Evolutionary conservation across 1,140 invertebrate genomes (phyloP).

Genomic region (Scaptomyza graminum): DNA sequence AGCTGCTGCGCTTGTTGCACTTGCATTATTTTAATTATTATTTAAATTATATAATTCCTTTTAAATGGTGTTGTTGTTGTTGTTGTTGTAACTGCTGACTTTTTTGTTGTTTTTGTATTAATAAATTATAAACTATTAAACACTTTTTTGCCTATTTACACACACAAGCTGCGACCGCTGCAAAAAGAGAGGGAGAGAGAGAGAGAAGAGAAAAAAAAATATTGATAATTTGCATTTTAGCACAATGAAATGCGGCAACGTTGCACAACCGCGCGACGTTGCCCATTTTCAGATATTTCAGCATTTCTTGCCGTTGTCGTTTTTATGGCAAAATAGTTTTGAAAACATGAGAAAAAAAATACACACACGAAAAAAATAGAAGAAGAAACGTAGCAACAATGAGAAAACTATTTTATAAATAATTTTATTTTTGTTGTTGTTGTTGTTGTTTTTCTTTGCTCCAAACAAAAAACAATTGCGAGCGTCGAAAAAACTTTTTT

Average conservation of each 20-base stretch:
- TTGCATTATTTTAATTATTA: slow-evolving; percentile 5
- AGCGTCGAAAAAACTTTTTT: slow-evolving; percentile 15
- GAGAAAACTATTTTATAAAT: slow-evolving; percentile 16
- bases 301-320: slow-evolving; percentile 10
- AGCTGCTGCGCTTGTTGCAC: slow-evolving; percentile 27
- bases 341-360: slow-evolving; percentile 23
- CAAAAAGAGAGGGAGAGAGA: slow-evolving; percentile 20
- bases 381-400: slow-evolving; percentile 5
- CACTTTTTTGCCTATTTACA: slow-evolving; percentile 59
- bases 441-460: not conserved
- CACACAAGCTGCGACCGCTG: slow-evolving; percentile 54
- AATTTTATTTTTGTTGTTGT: too few species aligned
- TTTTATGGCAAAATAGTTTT: slow-evolving; percentile 27
- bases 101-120: slow-evolving; percentile 19
- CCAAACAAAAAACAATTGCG: slow-evolving; percentile 8
- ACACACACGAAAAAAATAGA: slow-evolving; percentile 11
- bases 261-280: slow-evolving; percentile 23
- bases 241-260: slow-evolving; percentile 40
- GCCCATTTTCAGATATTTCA: slow-evolving; percentile 25
- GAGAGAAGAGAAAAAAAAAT: slow-evolving; percentile 8
- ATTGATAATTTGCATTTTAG: slow-evolving; percentile 13
- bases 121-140: slow-evolving; percentile 23
- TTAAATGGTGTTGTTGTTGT: slow-evolving; percentile 8
- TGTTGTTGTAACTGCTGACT: slow-evolving; percentile 2
- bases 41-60: slow-evolving; percentile 19